Evolutionary conservation across 2,113 vertebrate species (phyloP).

Genomic region (Paramormyrops kingsleyae): DNA sequence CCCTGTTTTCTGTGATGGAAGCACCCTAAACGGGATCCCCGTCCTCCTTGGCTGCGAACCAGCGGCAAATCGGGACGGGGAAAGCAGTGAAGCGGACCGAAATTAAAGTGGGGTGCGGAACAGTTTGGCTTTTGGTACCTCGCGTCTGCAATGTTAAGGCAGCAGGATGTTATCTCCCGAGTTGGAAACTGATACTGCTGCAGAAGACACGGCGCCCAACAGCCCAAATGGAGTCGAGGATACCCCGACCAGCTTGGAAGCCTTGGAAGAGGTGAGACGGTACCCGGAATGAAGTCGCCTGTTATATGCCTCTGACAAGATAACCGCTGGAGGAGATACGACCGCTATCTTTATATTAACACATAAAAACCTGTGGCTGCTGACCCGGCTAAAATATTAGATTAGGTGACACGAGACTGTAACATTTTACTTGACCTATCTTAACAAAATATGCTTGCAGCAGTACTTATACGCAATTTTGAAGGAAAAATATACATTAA

Average conservation of each 20-base stretch:
- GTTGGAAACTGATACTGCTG: constrained; percentile 50
- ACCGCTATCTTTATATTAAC: neutral
- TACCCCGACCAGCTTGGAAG: constrained; percentile 49
- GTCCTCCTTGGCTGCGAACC: constrained; percentile 50
- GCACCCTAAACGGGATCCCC: constrained; percentile 50
- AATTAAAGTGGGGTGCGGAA: neutral
- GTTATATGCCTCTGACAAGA: neutral
- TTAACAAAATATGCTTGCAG: neutral
- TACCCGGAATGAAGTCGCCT: neutral
- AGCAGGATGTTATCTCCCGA: constrained; percentile 62
- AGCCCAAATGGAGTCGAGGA: constrained; percentile 45
- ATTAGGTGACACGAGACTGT: neutral
- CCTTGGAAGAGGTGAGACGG: constrained; percentile 53
- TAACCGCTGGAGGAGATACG: neutral
- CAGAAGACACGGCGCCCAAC: constrained; percentile 52
- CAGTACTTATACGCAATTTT: neutral
- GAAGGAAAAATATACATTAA: neutral
- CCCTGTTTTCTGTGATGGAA: constrained; percentile 42
- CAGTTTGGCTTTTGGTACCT: neutral
- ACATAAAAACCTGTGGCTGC: constrained; percentile 13
- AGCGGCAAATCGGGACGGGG: constrained; percentile 27
- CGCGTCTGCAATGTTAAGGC: constrained; percentile 49
- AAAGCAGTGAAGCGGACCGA: constrained; percentile 10
- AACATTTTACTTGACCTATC: neutral
- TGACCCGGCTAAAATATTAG: neutral